Conservation (phyloP, 2,888 invertebrate genomes). For the Dynastes hyllus region DNA sequence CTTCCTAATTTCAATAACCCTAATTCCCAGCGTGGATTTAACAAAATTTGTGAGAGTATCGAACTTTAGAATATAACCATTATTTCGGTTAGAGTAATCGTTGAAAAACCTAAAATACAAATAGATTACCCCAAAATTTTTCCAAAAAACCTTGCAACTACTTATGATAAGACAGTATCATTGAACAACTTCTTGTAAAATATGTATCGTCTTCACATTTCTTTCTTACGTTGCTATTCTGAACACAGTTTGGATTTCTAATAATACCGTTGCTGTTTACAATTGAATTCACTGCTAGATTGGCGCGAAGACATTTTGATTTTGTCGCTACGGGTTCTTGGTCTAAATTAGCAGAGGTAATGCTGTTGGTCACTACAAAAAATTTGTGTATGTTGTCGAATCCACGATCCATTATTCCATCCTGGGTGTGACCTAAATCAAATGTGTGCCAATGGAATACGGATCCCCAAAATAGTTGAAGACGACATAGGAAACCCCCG, state of each 20-base stretch:
- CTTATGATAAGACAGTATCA: slow-evolving; percentile 79
- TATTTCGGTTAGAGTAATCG: slow-evolving; percentile 55
- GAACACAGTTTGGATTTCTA: slow-evolving; percentile 40
- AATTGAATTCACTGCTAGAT: slow-evolving; percentile 9
- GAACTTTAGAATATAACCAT: slow-evolving; percentile 62
- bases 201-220: slow-evolving; percentile 72
- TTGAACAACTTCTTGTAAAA: slow-evolving; percentile 78
- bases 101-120: slow-evolving; percentile 73
- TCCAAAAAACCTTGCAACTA: slow-evolving; percentile 60
- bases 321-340: background rate
- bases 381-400: slow-evolving; percentile 86
- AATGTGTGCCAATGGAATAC: no score
- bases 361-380: slow-evolving; percentile 32
- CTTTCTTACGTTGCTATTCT: slow-evolving; percentile 54
- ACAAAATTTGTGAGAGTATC: slow-evolving; percentile 70
- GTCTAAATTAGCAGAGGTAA: background rate
- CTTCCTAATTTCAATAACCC: slow-evolving; percentile 79
- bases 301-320: background rate
- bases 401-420: slow-evolving; percentile 95
- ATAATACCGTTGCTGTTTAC: slow-evolving; percentile 29
- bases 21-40: slow-evolving; percentile 77
- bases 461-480: no score
- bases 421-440: slow-evolving; percentile 91
- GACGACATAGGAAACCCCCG: no score
- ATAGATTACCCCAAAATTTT: slow-evolving; percentile 53